Base-by-base conservation (phyloP, 2,797 vertebrate genomes). In the Gorsachius magnificus region DNA sequence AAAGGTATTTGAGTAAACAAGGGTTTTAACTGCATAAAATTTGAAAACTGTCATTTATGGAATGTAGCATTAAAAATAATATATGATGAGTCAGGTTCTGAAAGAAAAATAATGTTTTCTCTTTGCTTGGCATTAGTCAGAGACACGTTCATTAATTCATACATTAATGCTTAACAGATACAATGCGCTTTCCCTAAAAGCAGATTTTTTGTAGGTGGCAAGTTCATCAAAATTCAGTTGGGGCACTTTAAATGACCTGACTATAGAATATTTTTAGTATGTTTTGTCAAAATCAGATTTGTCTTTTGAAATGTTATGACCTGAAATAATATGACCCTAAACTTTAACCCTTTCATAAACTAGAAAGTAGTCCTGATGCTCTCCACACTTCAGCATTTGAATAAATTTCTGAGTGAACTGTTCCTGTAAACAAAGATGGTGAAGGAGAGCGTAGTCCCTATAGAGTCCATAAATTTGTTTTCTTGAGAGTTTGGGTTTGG, bases 191-290 rank as follows among this genome's bases (percentile, higher is more conserved):
- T 90, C 61, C 56, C 53, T 81, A 78, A 83, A 89, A 75, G 50
- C 94, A 95, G 75, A 74, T 85, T 78, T 95, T 93, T 94, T 86
- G 83, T 95, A 81, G 85, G 88, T 88, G 88, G 72, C 45, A 90
- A 87, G 72, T 87, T 90, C 80, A 91, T 91, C 24, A 88, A 41
- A 88, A 94, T 94, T 86, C 64, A 81, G 9, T 68, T 90, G 36
- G 61, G 83, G 29, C 76, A 61, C 65, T 90, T 95, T 13, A 76
- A 71, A 35, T 93, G 33, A 94, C 76, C 76, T 35, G 35, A 81
- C 25, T 81, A 22, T 11, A 80, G 45, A 71, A 35, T 93, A 88
- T 50, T 93, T 77, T 82, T 75, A 41, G 33, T 20, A 33, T 54
- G n/a, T 29, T 89, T 75, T 92, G 6, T 84, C 80, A 81, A 92